phyloP scores from a whole-genome alignment of 2,797 vertebrate species.

The Brachyalestes nurse region DNA sequence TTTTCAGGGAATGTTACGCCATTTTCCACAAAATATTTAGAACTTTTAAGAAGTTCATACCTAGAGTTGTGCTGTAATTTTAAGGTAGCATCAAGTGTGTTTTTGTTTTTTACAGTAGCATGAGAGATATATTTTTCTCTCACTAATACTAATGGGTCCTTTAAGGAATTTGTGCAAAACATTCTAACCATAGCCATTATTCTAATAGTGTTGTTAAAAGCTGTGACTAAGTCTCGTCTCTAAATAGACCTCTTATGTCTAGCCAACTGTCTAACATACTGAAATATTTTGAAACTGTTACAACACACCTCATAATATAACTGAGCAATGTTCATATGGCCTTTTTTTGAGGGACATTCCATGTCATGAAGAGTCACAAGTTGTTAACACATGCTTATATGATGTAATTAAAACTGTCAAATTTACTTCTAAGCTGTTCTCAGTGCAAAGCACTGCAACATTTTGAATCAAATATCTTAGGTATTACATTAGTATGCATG shows the following conservation, averaged over 20 bases:
- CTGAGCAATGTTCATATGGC: conserved; percentile 64
- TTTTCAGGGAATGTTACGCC: conserved; percentile 9
- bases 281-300: conserved; percentile 15
- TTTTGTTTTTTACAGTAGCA: neutral
- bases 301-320: conserved; percentile 40
- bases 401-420: conserved; percentile 10
- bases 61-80: neutral
- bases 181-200: conserved; percentile 1
- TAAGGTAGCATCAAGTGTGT: neutral
- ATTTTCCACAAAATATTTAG: conserved; percentile 12
- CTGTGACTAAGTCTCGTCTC: neutral
- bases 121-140: neutral
- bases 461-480: neutral
- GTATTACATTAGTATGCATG: neutral
- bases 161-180: conserved; percentile 33
- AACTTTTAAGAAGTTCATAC: neutral
- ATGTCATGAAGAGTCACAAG: conserved; percentile 41
- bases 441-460: conserved; percentile 19
- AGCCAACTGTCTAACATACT: neutral
- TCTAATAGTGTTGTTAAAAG: conserved; percentile 4
- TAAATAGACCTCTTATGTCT: conserved; percentile 11
- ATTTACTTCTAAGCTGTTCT: neutral
- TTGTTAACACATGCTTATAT: conserved; percentile 17
- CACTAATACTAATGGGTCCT: neutral
- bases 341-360: conserved; percentile 56